phyloP scores from a whole-genome alignment of 2,888 invertebrate species.

The Morpho deidamia region DNA sequence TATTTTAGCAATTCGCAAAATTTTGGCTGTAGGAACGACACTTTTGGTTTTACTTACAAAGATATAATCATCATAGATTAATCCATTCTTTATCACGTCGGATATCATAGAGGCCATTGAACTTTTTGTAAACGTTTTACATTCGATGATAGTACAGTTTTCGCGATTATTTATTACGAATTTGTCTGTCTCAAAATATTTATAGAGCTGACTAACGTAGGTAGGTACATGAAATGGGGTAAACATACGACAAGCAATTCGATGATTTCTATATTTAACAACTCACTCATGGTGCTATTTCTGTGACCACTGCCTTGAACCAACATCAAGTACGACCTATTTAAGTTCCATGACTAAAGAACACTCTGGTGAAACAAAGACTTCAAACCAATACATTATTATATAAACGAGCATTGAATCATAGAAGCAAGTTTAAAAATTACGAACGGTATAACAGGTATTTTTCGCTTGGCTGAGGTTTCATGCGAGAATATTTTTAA shows the following conservation, averaged over 20 bases:
- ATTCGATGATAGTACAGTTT: no score
- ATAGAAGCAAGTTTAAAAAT: background rate
- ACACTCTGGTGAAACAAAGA: conserved; percentile 39
- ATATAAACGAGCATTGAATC: conserved; percentile 13
- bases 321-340: conserved; percentile 50
- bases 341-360: conserved; percentile 51
- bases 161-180: background rate
- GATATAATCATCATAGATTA: no score
- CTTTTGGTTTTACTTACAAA: no score
- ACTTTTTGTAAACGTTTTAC: no score
- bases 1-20: no score
- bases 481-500: conserved; percentile 10
- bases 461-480: conserved; percentile 14
- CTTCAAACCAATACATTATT: conserved; percentile 10
- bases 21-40: no score
- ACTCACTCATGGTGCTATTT: conserved; percentile 62
- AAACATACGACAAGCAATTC: conserved; percentile 40
- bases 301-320: conserved; percentile 64
- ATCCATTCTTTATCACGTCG: no score
- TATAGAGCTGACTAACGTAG: conserved; percentile 17
- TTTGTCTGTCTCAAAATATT: background rate
- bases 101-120: no score
- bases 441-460: conserved; percentile 11
- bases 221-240: conserved; percentile 22
- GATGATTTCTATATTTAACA: conserved; percentile 53